Evolutionary conservation across 2,797 vertebrate species (phyloP).

Genomic region (Heterohyrax brucei): DNA sequence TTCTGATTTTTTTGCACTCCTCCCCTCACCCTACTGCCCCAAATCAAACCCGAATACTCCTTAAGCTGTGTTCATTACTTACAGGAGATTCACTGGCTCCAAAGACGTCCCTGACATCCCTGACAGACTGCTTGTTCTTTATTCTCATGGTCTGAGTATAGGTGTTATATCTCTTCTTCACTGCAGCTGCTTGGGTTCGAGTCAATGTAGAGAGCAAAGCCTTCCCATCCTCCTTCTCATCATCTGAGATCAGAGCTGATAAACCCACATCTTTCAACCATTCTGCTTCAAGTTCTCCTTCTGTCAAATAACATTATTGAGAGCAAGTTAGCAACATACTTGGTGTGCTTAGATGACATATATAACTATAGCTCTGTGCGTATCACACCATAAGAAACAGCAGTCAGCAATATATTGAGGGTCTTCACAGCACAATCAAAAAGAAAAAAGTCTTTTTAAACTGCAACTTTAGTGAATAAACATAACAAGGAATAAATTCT

Average conservation of each 20-base stretch:
- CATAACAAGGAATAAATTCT: background rate
- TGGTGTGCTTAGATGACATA: rapidly evolving
- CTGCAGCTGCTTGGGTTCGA: slow-evolving; percentile 95
- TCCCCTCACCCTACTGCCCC: rapidly evolving
- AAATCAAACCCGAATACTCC: background rate
- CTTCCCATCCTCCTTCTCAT: slow-evolving; percentile 93
- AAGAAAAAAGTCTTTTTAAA: background rate
- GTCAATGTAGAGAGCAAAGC: slow-evolving; percentile 96
- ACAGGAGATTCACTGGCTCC: slow-evolving; percentile 91
- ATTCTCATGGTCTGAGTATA: slow-evolving; percentile 96
- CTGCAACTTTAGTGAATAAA: background rate
- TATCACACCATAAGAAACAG: background rate
- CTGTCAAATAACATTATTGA: slow-evolving; percentile 87
- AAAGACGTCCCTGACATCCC: slow-evolving; percentile 96
- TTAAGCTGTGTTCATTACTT: slow-evolving; percentile 80
- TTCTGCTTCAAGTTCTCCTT: slow-evolving; percentile 96
- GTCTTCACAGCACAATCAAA: no score
- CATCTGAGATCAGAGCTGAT: slow-evolving; percentile 93
- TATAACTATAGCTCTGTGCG: background rate
- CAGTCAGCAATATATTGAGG: background rate
- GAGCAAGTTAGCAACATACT: background rate
- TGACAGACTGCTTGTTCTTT: slow-evolving; percentile 93
- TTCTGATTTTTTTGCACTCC: background rate
- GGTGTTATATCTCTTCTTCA: slow-evolving; percentile 95
- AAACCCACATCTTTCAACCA: slow-evolving; percentile 97